Evolutionary conservation across 23 tunicate species (phyloP), one percentile per base, ranked within the genome.

Genomic region (Styela plicata): DNA sequence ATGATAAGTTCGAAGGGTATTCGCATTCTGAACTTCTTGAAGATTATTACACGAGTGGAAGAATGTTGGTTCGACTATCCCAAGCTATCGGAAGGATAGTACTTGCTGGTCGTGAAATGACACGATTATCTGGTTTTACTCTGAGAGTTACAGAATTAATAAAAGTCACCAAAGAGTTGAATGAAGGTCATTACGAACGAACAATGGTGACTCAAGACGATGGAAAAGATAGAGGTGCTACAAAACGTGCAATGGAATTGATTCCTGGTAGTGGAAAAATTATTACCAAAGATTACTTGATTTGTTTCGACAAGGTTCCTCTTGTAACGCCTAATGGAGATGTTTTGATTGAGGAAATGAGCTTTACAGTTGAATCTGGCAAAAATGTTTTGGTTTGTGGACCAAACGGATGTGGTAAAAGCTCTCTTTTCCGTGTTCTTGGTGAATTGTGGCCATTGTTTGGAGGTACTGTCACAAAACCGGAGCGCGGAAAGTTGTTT

Each of bases 51-150:
- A 36, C 87, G 24, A 92, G 97, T 44, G 97, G 97, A 2, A 71
- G 97, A 24, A 92, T 92, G 97, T 75, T 92, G 70, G 97, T 92
- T 22, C 81, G 97, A 64, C 79, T 92, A 61, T 87, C 97, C 0
- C 97, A 92, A 78, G 97, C 97, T 2, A 92, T 92, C 73, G 97
- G 97, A 25, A 79, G 97, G 74, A 92, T 92, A n/a, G 97, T 92
- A 29, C 77, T 92, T 26, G 97, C 97, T 5, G 97, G 97, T 3
- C 74, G 97, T 25, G 97, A 92, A 73, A 92, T 92, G 97, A 88
- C 97, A 29, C 78, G 97, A 20, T 73, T 92, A 64, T 90, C 97
- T 67, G 97, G 97, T n/a, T 92, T 92, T 64, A 92, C 97, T 26
- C 61, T 89, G 18, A 77, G 97, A 35, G 97, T 92, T 0, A 92